Percentiles rank a stretch among this genome's conserved stretches.
Conservation (phyloP, 2,113 vertebrate species). For the Myxocyprinus asiaticus region DNA sequence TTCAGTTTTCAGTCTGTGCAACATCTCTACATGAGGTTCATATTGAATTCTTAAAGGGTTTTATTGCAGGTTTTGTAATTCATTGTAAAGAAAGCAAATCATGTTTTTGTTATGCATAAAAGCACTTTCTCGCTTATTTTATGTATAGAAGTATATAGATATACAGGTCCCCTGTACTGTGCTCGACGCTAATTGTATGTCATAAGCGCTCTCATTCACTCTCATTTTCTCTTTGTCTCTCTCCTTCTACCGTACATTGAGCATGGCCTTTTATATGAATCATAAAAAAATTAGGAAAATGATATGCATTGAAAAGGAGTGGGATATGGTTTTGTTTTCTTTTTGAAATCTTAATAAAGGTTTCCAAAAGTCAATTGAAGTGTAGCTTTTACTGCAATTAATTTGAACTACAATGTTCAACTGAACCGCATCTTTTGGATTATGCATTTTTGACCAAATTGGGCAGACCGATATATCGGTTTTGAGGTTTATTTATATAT, state of each 20-base stretch:
- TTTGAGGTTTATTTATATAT: no score
- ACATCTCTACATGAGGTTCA: conserved; percentile 46
- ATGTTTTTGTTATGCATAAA: conserved; percentile 61
- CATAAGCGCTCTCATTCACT: conserved; percentile 52
- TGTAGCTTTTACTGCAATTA: no score
- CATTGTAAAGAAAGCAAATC: conserved; percentile 15
- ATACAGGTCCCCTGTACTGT: conserved; percentile 58
- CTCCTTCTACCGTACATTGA: no score
- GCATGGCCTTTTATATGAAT: conserved; percentile 23
- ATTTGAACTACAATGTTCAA: no score
- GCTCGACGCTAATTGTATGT: conserved; percentile 56
- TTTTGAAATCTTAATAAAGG: conserved; percentile 45
- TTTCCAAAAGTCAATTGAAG: background rate
- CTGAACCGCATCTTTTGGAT: no score
- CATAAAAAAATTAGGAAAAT: conserved; percentile 45
- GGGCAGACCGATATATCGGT: no score
- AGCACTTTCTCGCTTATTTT: conserved; percentile 67
- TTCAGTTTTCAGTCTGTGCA: conserved; percentile 29
- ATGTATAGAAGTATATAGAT: conserved; percentile 46
- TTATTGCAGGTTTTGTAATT: conserved; percentile 52
- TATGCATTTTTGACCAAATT: no score
- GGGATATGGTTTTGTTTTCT: conserved; percentile 22
- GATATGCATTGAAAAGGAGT: conserved; percentile 49
- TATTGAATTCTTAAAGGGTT: conserved; percentile 41
- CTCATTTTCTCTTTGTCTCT: conserved; percentile 4